Conservation (phyloP, 2,113 vertebrate species). For the Xenus cinereus region DNA sequence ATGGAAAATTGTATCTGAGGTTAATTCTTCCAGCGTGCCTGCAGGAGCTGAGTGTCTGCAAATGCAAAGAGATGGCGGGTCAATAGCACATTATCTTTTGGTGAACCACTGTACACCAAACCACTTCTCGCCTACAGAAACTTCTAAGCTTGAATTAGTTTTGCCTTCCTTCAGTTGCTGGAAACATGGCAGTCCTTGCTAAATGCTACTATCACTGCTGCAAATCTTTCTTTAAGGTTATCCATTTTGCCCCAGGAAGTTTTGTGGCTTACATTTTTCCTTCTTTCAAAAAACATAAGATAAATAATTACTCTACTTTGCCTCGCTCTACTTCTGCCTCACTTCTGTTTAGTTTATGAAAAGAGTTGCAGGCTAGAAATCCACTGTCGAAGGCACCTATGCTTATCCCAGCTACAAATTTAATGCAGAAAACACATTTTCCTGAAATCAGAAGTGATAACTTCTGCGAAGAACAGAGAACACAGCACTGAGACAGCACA, state of each 20-base stretch:
- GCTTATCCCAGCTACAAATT: not conserved
- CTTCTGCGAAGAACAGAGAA: not conserved
- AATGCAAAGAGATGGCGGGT: not conserved
- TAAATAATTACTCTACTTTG: constrained; percentile 19
- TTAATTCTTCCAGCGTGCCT: not conserved
- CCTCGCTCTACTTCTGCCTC: not conserved
- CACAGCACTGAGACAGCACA: not conserved
- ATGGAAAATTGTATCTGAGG: not conserved
- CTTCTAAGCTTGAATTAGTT: not conserved
- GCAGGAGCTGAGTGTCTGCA: not conserved
- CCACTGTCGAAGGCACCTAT: not conserved
- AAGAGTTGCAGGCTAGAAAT: not conserved
- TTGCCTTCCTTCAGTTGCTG: not conserved
- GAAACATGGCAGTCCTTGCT: not conserved
- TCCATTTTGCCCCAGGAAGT: constrained; percentile 14
- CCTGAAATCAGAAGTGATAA: not conserved
- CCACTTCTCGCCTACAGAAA: not conserved
- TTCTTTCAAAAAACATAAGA: not conserved
- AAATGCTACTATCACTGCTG: not conserved
- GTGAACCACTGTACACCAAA: not conserved
- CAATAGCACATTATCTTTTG: not conserved
- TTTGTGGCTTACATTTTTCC: constrained; percentile 16
- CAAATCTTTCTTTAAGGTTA: constrained; percentile 25
- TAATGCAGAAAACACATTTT: not conserved
- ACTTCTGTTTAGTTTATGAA: not conserved